phyloP scores from a whole-genome alignment of 1,140 invertebrate species.

The Marisa cornuarietis region DNA sequence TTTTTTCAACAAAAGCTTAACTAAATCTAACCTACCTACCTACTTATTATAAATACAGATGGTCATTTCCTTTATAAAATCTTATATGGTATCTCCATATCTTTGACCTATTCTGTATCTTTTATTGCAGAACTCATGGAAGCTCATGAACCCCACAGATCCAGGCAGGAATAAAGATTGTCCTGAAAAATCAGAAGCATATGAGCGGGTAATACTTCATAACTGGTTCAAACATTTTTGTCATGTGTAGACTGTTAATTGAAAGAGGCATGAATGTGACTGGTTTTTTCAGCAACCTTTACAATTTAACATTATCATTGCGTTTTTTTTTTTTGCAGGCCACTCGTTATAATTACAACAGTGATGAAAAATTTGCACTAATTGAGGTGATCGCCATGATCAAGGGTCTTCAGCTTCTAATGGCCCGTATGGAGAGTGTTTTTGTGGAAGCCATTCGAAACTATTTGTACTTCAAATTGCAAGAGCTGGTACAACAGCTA shows the following conservation, averaged over 20 bases:
- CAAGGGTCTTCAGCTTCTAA: constrained; percentile 94
- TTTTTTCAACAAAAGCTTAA: no score
- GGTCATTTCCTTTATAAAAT: no score
- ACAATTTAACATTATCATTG: no score
- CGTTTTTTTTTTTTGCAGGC: constrained; percentile 71
- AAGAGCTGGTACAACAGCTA: constrained; percentile 94
- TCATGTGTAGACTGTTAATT: no score
- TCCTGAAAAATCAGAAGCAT: constrained; percentile 96
- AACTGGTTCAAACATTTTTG: no score
- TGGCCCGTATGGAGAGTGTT: constrained; percentile 97
- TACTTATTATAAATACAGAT: no score
- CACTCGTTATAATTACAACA: constrained; percentile 96
- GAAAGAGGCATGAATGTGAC: no score
- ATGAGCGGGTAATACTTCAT: constrained; percentile 81
- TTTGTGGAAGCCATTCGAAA: constrained; percentile 95
- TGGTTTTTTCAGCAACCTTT: no score
- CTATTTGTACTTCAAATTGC: constrained; percentile 95
- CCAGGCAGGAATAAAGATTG: constrained; percentile 96
- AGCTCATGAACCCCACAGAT: constrained; percentile 96
- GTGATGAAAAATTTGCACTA: constrained; percentile 97
- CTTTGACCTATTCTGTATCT: no score
- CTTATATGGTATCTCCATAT: no score
- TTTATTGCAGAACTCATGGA: constrained; percentile 85
- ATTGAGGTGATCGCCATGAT: constrained; percentile 99
- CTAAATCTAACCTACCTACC: no score